Percentiles rank a stretch among this genome's conserved stretches.
Evolutionary conservation across 2,888 invertebrate species (phyloP).

Genomic region (Geophilus truncorum): DNA sequence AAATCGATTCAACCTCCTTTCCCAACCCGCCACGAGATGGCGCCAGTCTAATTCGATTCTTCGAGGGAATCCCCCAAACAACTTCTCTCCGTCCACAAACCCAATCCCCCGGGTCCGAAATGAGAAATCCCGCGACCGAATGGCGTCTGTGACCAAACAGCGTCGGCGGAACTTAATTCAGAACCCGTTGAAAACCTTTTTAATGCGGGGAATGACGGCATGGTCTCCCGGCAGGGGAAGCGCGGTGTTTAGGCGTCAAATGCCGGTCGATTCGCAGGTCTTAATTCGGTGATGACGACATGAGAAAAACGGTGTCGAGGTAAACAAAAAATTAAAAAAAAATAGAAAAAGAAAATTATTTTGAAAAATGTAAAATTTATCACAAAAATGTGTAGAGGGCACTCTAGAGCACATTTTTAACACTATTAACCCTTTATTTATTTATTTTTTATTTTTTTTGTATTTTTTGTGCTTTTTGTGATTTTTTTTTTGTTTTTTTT

Average conservation of each 20-base stretch:
- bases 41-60: no score
- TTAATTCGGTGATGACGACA: background rate
- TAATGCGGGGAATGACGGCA: background rate
- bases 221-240: background rate
- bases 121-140: constrained; percentile 38
- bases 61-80: no score
- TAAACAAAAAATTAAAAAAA: background rate
- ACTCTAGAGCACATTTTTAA: background rate
- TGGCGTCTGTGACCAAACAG: background rate
- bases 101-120: background rate
- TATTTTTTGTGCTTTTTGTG: background rate
- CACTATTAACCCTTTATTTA: background rate
- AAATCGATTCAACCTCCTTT: no score
- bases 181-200: background rate
- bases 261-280: background rate
- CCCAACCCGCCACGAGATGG: no score
- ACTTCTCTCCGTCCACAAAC: no score
- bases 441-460: background rate
- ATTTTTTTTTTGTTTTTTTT: background rate
- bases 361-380: no score
- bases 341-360: background rate
- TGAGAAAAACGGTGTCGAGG: background rate
- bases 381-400: background rate
- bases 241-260: background rate
- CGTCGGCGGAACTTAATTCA: background rate